Evolutionary conservation across 2,113 vertebrate genomes (phyloP).

Genomic region (Apteryx mantelli): DNA sequence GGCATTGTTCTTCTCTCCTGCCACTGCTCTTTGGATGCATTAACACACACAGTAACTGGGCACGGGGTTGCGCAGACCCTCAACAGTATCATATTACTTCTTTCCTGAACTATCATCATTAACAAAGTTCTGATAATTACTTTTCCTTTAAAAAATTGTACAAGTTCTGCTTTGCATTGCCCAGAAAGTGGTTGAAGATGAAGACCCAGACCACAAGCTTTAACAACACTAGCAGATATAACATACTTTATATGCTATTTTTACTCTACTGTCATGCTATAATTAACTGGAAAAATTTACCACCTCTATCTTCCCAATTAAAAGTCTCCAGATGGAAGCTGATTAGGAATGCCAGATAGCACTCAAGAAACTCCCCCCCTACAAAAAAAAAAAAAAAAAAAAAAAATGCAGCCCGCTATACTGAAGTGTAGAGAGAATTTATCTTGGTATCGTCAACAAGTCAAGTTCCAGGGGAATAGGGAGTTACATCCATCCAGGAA

Average conservation of each 20-base stretch:
- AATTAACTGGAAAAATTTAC: constrained; percentile 32
- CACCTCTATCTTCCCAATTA: constrained; percentile 27
- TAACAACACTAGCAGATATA: not conserved
- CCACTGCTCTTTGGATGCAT: constrained; percentile 53
- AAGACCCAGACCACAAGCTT: not conserved
- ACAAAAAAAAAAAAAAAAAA: not conserved
- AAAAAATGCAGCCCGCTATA: not conserved
- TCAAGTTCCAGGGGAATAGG: not conserved
- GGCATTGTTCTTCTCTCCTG: constrained; percentile 63
- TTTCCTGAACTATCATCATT: not conserved
- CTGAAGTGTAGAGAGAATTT: not conserved
- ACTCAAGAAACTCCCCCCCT: no score
- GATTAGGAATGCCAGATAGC: not conserved
- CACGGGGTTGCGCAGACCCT: not conserved
- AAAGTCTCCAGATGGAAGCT: constrained; percentile 42
- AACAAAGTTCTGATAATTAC: not conserved
- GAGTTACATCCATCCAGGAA: not conserved
- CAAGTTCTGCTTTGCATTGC: not conserved
- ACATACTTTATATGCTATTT: constrained; percentile 26
- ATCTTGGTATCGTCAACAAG: not conserved
- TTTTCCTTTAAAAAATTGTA: not conserved
- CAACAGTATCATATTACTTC: not conserved
- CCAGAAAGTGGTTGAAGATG: not conserved
- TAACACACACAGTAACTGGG: not conserved
- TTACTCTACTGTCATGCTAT: not conserved